Base-by-base conservation (phyloP, 2,888 invertebrate species). In the Tachystola acroxantha region DNA sequence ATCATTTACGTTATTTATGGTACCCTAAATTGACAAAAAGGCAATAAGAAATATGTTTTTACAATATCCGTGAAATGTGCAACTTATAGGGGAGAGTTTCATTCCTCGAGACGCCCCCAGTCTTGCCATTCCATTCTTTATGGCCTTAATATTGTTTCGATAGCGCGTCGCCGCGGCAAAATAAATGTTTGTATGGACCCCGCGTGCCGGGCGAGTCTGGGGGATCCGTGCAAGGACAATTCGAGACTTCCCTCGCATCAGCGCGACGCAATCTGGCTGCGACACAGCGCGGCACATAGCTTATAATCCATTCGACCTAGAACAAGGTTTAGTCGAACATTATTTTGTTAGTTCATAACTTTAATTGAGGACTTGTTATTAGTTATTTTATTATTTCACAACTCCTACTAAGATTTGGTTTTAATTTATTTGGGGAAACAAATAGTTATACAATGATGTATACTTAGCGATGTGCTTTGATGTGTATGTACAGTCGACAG, bases 61-160 rank as follows among this genome's bases (percentile, higher is more conserved):
- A 52, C 53, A 58, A 59, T 57, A 47, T 53, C 54, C 47, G 41
- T 42, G 46, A 57, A 61, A 57, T 60, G 56, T 66, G 64, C 60
- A 66, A 64, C 49, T 63, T 67, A 59, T 60, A 58, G 56, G 49
- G 42, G 42, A 47, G 64, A 66, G 66, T 78, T 73, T 77, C 74
- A 78, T 78, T 79, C 44, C 40, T 42, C 45, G 50, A 42, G 53
- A 54, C 64, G 56, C 71, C 73, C 73, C 37, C 25, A 4, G 55
- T 55, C 50, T 57, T 57, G 43, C 53, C 57, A 47, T 66, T 57
- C 57, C 62, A 46, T 74, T 71, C 63, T 76, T 76, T 72, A 77
- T 70, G 49, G 67, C 60, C 32, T 56, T 74, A 72, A 78, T 79
- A 77, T 75, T 75, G 76, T 75, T 79, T 74, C 53, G 62, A 60